Evolutionary conservation across 1,140 invertebrate genomes (phyloP), one percentile per base, ranked within the genome.

Genomic region (Hyposmocoma kahamanoa): DNA sequence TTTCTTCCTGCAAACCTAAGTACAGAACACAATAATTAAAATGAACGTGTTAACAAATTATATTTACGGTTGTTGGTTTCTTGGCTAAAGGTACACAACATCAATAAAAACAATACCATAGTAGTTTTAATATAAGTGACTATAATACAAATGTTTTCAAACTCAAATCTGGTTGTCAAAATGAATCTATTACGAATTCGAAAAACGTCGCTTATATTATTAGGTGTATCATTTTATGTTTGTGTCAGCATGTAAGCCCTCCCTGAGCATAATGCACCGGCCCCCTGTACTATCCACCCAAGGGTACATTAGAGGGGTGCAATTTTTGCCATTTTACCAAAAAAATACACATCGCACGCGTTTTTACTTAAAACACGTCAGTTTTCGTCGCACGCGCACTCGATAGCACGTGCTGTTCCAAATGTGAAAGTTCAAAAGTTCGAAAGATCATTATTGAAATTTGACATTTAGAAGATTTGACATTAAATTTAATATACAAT

Each of bases 291-390:
- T 42, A 17, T 34, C 3, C 18, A 28, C 34, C 18, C 22, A 9
- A 26, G 10, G 1, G 15, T 38, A 9, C 38, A 36, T 17, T 36
- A n/a, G 74, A 74, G 77, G 76, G 62, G 56, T 58, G 51, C 47
- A 56, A 72, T 72, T 80, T 81, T 82, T 74, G 73, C 72, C 76
- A 71, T 82, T 84, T 84, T 78, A 64, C 68, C 63, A 65, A 72
- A 79, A 84, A 84, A 81, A 78, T 74, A 53, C 66, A 59, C 60
- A 65, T 56, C 47, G 55, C 59, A 71, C 61, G 49, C 65, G 67
- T 80, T 84, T 84, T 84, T 83, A 83, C 75, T 62, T 76, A 84
- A 82, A 83, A 67, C 73, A 72, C 59, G 63, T 48, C 67, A 73
- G 70, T 72, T 74, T 80, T 62, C 50, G 53, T 58, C 70, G 81